Base-by-base conservation (phyloP, 2,888 invertebrate species). In the Ectemnius cavifrons region DNA sequence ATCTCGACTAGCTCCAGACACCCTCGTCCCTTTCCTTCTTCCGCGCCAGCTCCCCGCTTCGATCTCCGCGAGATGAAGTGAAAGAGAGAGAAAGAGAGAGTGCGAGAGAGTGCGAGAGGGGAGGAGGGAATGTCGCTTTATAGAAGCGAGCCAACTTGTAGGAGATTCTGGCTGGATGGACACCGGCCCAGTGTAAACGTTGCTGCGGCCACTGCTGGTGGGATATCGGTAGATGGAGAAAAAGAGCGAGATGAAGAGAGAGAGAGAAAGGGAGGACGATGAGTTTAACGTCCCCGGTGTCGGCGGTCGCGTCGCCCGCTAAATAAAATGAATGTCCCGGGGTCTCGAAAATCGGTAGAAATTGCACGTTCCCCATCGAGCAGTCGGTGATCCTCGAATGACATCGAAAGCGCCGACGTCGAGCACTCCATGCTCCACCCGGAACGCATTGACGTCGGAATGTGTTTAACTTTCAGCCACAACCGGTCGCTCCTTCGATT, bases 291-390 rank as follows among this genome's bases (percentile, higher is more conserved):
- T 85, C 81, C 79, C 23, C 57, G 59, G 59, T 20, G 37, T 11
- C 77, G 82, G 81, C 75, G 84, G 84, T 85, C 83, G 37, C 84
- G 81, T 23, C 79, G 71, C 75, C 82, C 76, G 88, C 88, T 90
- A 90, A 91, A 90, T 90, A 89, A 90, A 91, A 90, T 91, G 87
- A 87, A 90, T 90, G 89, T 87, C 85, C 84, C 84, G 80, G 87
- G 87, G 85, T 84, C 37, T 37, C 84, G 87, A 82, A 88, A 88
- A 89, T 89, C 89, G 88, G 87, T 84, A 89, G 87, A 88, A 89
- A 90, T 89, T 88, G 88, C 87, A 79, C 85, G 37, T 67, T 64
- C 63, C 46, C 23, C 57, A 64, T 67, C 65, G 77, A 52, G 73
- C 16, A 52, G 52, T 68, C 70, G 13, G 46, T 52, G 67, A 63